Percentiles rank a stretch among this genome's conserved stretches.
phyloP scores from a whole-genome alignment of 2,113 vertebrate genomes.

The Oncorhynchus mykiss region DNA sequence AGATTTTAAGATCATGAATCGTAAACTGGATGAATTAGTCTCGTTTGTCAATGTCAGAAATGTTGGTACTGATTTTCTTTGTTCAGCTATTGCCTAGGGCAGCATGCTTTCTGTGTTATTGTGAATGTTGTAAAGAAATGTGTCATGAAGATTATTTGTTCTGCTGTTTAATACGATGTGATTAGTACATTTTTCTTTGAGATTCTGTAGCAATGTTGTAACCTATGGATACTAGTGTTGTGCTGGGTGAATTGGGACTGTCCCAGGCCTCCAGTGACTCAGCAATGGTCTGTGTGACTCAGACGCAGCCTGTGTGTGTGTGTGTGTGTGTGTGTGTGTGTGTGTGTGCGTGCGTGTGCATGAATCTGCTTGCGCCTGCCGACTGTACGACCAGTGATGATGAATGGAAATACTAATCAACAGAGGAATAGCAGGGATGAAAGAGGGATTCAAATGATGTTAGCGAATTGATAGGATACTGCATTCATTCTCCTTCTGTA shows the following conservation, averaged over 20 bases:
- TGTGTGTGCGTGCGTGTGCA: neutral
- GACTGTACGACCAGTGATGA: too few relatives aligned
- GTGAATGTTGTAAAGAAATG: neutral
- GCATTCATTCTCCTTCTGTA: too few relatives aligned
- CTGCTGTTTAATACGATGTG: constrained; percentile 15
- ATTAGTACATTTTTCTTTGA: neutral
- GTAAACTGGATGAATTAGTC: neutral
- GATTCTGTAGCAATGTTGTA: neutral
- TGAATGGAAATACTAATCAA: too few relatives aligned
- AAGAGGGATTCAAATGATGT: too few relatives aligned
- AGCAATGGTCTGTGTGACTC: constrained; percentile 39
- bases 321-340: neutral
- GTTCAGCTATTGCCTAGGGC: neutral
- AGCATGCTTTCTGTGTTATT: neutral
- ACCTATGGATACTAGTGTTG: constrained; percentile 12
- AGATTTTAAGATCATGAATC: neutral
- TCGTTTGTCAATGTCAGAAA: neutral
- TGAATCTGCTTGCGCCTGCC: neutral
- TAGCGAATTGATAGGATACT: too few relatives aligned
- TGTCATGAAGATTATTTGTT: constrained; percentile 25
- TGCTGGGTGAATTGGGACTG: constrained; percentile 15
- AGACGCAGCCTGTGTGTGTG: neutral
- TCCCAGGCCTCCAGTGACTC: constrained; percentile 50
- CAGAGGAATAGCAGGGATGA: too few relatives aligned
- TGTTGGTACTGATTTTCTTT: neutral